Evolutionary conservation across 2,113 vertebrate genomes (phyloP), one percentile per base, ranked within the genome.

Genomic region (Pseudopipra pipra): DNA sequence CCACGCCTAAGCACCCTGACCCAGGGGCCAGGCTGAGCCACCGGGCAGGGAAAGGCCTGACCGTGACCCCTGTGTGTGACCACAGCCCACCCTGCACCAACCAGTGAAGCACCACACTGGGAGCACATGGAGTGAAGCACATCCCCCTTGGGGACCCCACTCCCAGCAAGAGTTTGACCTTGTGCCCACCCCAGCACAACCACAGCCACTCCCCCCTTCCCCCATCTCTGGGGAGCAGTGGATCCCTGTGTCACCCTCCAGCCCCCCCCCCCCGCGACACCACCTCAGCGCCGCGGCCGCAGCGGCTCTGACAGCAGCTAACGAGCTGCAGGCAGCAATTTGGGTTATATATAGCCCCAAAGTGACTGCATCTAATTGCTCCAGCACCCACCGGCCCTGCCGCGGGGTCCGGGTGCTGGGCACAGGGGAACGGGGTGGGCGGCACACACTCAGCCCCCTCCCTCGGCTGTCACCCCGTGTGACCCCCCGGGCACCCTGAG

Each of bases 331-430:
- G 78, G 89, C 78, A 44, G 44, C 87, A 89, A 61, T 87, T 72
- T 15, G 70, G 79, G 94, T 87, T 85, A 87, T 87, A 92, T 90
- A 84, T 80, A 73, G 88, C 55, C 76, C 82, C 37, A 21, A 14
- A 91, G 94, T 73, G 82, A 91, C 93, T 91, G 96, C 82, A 61
- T 77, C 93, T 95, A 95, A 95, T 91, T 93, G 79, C 66, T 47
- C 66, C 58, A 25, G 67, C 25, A 2, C 55, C 5, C 73, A 82
- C 87, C 9, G 23, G 78, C 5, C 84, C 30, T 10, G n/a, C 68
- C 49, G 12, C 77, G 2, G 87, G 90, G 84, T 83, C 72, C 3
- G 41, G 88, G 88, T 15, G 35, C 70, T 16, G 78, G 81, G 77
- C 7, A 1, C 43, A 28, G 33, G 31, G 75, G 61, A 56, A 73